Percentiles rank a stretch among this genome's conserved stretches.
These are phyloP conservation scores for Pristiophorus japonicus DNA, from an alignment of 2,113 vertebrate genomes.

Conservation along the genomic window DNA sequence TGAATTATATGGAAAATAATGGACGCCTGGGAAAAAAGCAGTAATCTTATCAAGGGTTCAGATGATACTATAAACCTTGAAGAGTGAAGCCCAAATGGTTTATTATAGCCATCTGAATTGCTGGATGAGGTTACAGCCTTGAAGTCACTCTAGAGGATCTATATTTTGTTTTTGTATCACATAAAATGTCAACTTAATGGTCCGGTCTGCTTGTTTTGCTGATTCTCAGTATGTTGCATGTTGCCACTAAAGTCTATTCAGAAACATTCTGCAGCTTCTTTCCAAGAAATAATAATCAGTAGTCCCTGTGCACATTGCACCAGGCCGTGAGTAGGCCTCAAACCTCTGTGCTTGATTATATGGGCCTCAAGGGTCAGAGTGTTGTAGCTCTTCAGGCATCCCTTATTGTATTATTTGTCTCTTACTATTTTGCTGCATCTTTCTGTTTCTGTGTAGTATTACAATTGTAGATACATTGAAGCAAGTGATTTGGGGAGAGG, in stretches of 20 bases:
- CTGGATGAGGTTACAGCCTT: not conserved
- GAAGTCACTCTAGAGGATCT: not conserved
- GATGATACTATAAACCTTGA: not conserved
- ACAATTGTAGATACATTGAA: not conserved
- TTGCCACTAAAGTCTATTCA: not conserved
- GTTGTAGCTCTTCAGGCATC: not conserved
- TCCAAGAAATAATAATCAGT: slow-evolving; percentile 2
- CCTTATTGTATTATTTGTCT: not conserved
- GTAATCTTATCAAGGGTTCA: not conserved
- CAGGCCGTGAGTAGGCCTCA: not conserved
- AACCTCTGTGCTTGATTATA: not conserved
- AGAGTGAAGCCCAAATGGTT: not conserved
- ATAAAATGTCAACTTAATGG: not conserved
- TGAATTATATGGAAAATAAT: slow-evolving; percentile 3
- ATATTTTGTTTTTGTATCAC: not conserved
- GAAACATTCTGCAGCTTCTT: not conserved
- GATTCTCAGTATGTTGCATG: not conserved
- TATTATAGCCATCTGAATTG: not conserved
- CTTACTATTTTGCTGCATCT: not conserved
- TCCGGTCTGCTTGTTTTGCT: not conserved
- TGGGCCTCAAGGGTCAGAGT: not conserved
- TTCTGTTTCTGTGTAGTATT: not conserved
- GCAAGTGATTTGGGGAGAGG: no score
- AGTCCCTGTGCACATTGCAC: not conserved
- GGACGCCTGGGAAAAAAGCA: not conserved